phyloP scores from a whole-genome alignment of 2,113 vertebrate species.

The Toxotes jaculatrix region DNA sequence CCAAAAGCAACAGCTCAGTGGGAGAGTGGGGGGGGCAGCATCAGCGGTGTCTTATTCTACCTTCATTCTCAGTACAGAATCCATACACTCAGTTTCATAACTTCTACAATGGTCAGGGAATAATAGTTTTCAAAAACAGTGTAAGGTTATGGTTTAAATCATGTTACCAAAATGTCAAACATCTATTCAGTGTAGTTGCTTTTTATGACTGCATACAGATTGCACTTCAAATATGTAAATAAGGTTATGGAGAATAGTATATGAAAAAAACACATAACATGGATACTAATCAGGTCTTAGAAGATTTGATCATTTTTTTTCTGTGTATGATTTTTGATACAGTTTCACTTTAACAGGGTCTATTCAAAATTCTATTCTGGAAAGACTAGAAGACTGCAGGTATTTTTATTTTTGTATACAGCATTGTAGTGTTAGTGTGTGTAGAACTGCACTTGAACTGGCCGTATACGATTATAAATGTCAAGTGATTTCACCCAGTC shows the following conservation, averaged over 20 bases:
- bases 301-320: not conserved
- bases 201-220: too few relatives aligned
- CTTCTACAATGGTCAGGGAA: too few relatives aligned
- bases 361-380: not conserved
- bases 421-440: constrained; percentile 2
- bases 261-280: not conserved
- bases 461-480: constrained; percentile 8
- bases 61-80: not conserved
- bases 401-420: not conserved
- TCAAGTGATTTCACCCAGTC: constrained; percentile 10
- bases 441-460: not conserved
- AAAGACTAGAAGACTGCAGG: not conserved
- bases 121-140: too few relatives aligned
- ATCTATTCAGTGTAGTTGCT: too few relatives aligned
- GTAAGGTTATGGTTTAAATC: too few relatives aligned
- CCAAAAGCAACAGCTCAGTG: constrained; percentile 11
- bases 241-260: too few relatives aligned
- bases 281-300: not conserved
- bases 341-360: not conserved
- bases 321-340: not conserved
- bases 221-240: too few relatives aligned
- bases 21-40: not conserved
- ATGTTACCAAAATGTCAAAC: too few relatives aligned
- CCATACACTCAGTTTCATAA: not conserved
- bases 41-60: not conserved